Percentiles rank a stretch among this genome's conserved stretches.
Conservation (phyloP, 2,113 vertebrate species). For the Riparia riparia region DNA sequence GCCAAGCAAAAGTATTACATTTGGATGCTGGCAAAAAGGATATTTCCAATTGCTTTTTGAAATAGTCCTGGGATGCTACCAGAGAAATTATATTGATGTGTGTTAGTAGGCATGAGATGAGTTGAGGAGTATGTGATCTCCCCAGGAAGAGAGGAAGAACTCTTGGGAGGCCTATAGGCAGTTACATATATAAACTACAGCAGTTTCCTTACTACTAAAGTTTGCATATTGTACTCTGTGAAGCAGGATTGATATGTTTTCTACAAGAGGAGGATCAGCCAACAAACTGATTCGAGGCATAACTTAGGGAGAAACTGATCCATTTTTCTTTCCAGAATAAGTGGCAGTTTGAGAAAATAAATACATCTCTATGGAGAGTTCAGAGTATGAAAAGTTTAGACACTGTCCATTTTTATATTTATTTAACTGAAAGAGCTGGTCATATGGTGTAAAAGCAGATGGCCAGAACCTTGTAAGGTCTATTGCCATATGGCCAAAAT, state of each 20-base stretch:
- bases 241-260: constrained; percentile 7
- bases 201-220: not conserved
- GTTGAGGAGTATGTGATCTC: not conserved
- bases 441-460: not conserved
- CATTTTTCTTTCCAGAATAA: not conserved
- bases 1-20: not conserved
- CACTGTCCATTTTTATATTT: not conserved
- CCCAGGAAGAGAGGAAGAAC: not conserved
- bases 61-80: not conserved
- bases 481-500: not conserved
- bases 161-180: not conserved
- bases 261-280: not conserved
- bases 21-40: not conserved
- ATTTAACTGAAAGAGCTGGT: not conserved
- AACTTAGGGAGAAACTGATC: not conserved
- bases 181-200: not conserved
- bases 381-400: not conserved
- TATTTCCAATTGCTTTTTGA: not conserved
- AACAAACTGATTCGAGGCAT: fast-evolving
- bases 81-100: not conserved
- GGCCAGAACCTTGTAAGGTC: not conserved
- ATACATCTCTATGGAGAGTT: not conserved
- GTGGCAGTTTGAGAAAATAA: constrained; percentile 38
- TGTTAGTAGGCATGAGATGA: not conserved
- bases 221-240: not conserved